Percentiles rank a stretch among this genome's conserved stretches.
Conservation (phyloP, 2,888 invertebrate species). For the Sminthurinus aureus region DNA sequence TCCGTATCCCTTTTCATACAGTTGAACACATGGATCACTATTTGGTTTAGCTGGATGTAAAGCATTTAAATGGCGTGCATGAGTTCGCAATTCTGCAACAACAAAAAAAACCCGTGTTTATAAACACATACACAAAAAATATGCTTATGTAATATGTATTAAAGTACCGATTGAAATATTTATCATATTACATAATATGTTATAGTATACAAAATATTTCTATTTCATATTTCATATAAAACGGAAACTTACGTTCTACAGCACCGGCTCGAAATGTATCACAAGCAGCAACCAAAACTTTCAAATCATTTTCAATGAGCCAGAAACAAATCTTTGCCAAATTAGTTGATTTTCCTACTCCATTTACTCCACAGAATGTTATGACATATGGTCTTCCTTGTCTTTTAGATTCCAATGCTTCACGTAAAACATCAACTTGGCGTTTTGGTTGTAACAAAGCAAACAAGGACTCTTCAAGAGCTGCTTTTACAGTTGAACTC, state of each 20-base stretch:
- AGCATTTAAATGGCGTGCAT: conserved; percentile 90
- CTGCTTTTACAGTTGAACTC: conserved; percentile 84
- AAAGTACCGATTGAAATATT: no score
- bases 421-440: conserved; percentile 94
- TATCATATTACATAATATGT: neutral
- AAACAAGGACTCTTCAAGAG: conserved; percentile 89
- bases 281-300: conserved; percentile 94
- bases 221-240: no score
- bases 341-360: conserved; percentile 99
- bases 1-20: conserved; percentile 98
- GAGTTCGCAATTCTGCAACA: conserved; percentile 86
- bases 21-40: conserved; percentile 83
- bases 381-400: conserved; percentile 90
- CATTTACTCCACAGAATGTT: conserved; percentile 98
- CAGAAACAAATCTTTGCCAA: conserved; percentile 99
- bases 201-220: neutral
- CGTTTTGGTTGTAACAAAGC: conserved; percentile 94
- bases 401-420: conserved; percentile 86
- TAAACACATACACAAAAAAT: no score
- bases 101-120: no score
- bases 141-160: no score
- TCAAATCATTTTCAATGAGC: conserved; percentile 96
- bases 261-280: conserved; percentile 99
- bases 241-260: conserved; percentile 74
- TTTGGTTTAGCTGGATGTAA: conserved; percentile 79